These are phyloP conservation scores for Protobothrops flavoviridis DNA, from an alignment of 2,113 vertebrate genomes.

Conservation along the genomic window DNA sequence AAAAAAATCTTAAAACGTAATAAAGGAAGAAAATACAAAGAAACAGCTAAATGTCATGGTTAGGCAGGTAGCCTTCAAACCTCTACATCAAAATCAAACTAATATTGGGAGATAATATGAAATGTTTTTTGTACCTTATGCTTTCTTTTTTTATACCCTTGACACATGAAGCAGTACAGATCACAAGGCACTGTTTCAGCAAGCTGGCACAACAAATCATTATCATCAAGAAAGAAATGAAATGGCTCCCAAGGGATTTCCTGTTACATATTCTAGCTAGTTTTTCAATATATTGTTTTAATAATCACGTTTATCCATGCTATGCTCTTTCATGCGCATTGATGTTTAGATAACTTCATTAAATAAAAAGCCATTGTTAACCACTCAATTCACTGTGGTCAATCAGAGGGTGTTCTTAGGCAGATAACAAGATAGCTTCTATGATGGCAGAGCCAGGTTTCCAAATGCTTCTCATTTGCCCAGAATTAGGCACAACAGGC, in stretches of 20 bases:
- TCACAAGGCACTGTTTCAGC: constrained; percentile 15
- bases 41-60: constrained; percentile 55
- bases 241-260: constrained; percentile 28
- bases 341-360: constrained; percentile 23
- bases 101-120: constrained; percentile 7
- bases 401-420: constrained; percentile 22
- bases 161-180: constrained; percentile 40
- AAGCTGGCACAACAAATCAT: constrained; percentile 35
- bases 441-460: neutral
- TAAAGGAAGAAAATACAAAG: constrained; percentile 69
- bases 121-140: neutral
- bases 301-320: constrained; percentile 23
- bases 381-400: neutral
- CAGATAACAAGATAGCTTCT: constrained; percentile 8
- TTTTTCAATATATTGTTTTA: constrained; percentile 38
- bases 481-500: neutral
- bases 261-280: constrained; percentile 46
- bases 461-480: neutral
- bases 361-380: constrained; percentile 6
- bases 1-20: constrained; percentile 66
- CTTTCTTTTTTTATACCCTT: neutral
- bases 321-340: neutral
- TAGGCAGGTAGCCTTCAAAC: constrained; percentile 57
- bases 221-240: constrained; percentile 27
- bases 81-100: constrained; percentile 39